Percentiles rank a stretch among this genome's conserved stretches.
These are phyloP conservation scores for Siphlonurus alternatus DNA, from an alignment of 2,888 invertebrate species.

Conservation along the genomic window DNA sequence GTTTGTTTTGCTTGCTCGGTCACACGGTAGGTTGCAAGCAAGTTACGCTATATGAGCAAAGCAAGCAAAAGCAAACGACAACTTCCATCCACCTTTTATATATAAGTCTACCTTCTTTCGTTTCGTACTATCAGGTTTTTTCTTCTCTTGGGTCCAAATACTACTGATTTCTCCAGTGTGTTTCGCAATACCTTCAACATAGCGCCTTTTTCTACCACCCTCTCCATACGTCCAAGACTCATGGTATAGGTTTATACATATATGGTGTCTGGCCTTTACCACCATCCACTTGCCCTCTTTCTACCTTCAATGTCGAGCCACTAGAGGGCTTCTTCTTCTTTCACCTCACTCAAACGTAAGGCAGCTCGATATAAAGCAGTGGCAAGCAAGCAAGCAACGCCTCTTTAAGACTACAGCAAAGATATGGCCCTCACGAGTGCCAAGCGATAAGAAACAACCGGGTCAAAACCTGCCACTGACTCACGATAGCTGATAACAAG, in stretches of 20 bases:
- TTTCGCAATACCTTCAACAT: neutral
- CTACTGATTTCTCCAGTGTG: neutral
- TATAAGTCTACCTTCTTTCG: neutral
- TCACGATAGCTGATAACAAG: neutral
- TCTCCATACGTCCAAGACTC: no score
- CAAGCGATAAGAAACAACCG: neutral
- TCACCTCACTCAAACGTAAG: neutral
- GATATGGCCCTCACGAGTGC: neutral
- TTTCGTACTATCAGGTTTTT: no score
- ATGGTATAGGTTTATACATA: neutral
- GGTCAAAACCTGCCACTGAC: neutral
- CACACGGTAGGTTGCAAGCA: no score
- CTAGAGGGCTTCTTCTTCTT: no score
- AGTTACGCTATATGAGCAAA: neutral
- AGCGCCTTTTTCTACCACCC: no score
- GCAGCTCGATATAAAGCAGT: neutral
- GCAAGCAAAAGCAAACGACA: neutral
- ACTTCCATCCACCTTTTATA: neutral
- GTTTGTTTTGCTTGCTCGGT: no score
- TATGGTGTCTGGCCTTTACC: no score
- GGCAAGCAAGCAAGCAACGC: neutral
- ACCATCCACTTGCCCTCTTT: no score
- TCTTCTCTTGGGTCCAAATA: neutral
- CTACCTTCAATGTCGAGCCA: no score
- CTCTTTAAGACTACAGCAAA: neutral